Conservation (phyloP, 2,888 invertebrate genomes). For the Pherbina coryleti region DNA sequence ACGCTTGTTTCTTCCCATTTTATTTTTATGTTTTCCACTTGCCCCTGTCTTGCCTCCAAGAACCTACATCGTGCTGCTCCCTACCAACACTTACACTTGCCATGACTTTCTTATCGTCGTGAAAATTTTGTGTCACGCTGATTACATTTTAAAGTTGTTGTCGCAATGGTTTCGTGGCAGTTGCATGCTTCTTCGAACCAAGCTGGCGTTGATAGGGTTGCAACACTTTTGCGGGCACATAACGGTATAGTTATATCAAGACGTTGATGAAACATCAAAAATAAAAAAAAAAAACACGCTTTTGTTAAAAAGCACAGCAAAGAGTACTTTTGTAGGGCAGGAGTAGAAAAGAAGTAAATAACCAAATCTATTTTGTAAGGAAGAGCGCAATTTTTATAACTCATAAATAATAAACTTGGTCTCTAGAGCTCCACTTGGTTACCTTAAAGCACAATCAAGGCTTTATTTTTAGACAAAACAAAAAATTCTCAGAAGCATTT, state of each 20-base stretch:
- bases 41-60: neutral
- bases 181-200: conserved; percentile 8
- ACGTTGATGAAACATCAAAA: neutral
- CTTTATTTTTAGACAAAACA: too few species aligned
- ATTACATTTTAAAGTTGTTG: conserved; percentile 13
- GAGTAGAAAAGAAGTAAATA: too few species aligned
- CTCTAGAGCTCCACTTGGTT: too few species aligned
- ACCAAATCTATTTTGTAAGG: too few species aligned
- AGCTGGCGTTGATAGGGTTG: neutral
- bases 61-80: neutral
- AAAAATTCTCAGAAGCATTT: too few species aligned
- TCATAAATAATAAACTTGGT: too few species aligned
- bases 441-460: too few species aligned
- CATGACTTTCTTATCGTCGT: neutral
- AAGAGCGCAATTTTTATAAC: too few species aligned
- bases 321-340: too few species aligned
- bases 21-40: neutral
- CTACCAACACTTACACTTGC: neutral
- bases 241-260: too few species aligned
- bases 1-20: neutral
- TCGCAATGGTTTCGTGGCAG: neutral
- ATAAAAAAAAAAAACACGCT: too few species aligned
- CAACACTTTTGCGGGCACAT: neutral
- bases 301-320: too few species aligned
- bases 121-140: conserved; percentile 17